phyloP scores from a whole-genome alignment of 2,113 vertebrate species.

The Colistium nudipinnis region DNA sequence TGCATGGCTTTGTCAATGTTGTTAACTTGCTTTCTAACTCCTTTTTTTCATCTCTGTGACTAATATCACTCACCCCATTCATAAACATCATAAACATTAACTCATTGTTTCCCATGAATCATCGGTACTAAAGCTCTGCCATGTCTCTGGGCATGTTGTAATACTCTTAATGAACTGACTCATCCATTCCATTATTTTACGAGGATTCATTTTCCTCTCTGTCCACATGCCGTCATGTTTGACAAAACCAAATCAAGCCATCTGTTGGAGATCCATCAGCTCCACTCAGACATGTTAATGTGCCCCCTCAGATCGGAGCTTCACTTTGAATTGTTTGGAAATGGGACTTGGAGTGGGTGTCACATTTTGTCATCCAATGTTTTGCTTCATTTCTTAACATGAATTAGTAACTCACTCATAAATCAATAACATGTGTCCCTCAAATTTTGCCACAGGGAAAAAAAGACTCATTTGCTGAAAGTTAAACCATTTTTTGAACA shows the following conservation, averaged over 20 bases:
- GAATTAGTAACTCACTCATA: constrained; percentile 29
- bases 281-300: constrained; percentile 55
- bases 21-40: constrained; percentile 8
- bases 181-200: constrained; percentile 42
- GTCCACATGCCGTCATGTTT: constrained; percentile 56
- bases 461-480: constrained; percentile 32
- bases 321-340: constrained; percentile 51
- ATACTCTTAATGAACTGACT: constrained; percentile 31
- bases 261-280: constrained; percentile 74
- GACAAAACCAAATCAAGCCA: constrained; percentile 50
- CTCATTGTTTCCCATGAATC: constrained; percentile 8
- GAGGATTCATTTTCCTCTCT: constrained; percentile 25
- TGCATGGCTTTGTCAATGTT: constrained; percentile 33
- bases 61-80: constrained; percentile 17
- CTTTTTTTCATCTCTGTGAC: constrained; percentile 12
- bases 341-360: constrained; percentile 42
- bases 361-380: constrained; percentile 33
- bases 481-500: constrained; percentile 45
- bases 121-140: background rate
- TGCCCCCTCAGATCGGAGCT: constrained; percentile 46
- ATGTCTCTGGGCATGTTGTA: constrained; percentile 35
- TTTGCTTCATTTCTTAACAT: constrained; percentile 25
- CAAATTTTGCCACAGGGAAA: constrained; percentile 11
- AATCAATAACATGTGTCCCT: constrained; percentile 42
- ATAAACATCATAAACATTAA: constrained; percentile 12